A percentile compares a stretch with the other conserved stretches of the same genome.
phyloP scores from a whole-genome alignment of 2,888 invertebrate genomes.

The Agonopterix arenella region DNA sequence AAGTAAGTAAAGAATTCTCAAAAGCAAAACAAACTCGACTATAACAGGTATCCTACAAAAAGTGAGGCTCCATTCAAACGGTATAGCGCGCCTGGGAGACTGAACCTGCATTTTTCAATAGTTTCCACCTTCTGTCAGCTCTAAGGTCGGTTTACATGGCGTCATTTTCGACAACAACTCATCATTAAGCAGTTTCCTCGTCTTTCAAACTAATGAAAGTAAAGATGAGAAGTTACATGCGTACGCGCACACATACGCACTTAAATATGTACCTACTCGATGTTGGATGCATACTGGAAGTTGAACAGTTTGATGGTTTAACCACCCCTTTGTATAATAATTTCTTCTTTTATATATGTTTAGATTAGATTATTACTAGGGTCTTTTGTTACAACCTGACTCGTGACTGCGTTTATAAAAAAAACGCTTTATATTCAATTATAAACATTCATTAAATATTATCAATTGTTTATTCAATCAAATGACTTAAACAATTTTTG shows the following conservation, averaged over 20 bases:
- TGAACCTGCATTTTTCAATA: conserved; percentile 9
- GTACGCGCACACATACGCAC: background rate
- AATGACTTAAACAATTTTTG: too few species aligned
- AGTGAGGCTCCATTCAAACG: conserved; percentile 9
- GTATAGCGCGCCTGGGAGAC: conserved; percentile 4
- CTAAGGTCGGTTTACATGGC: conserved; percentile 5
- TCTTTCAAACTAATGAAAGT: background rate
- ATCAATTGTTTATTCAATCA: too few species aligned
- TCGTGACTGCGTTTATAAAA: too few species aligned
- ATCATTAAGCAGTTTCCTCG: background rate
- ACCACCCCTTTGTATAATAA: too few species aligned
- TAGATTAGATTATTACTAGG: too few species aligned
- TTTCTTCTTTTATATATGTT: too few species aligned
- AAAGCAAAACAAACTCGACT: background rate
- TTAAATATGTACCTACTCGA: too few species aligned
- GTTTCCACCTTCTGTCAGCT: conserved; percentile 3
- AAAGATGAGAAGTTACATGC: background rate
- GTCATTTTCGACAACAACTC: background rate
- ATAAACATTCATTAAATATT: too few species aligned
- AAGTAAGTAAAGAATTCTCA: background rate
- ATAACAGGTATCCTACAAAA: conserved; percentile 1
- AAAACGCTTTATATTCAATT: too few species aligned
- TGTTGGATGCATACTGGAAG: too few species aligned
- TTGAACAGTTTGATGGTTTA: too few species aligned
- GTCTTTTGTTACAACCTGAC: too few species aligned